Percentiles rank a stretch among this genome's conserved stretches.
phyloP scores from a whole-genome alignment of 2,113 vertebrate species.

The Daboia siamensis region DNA sequence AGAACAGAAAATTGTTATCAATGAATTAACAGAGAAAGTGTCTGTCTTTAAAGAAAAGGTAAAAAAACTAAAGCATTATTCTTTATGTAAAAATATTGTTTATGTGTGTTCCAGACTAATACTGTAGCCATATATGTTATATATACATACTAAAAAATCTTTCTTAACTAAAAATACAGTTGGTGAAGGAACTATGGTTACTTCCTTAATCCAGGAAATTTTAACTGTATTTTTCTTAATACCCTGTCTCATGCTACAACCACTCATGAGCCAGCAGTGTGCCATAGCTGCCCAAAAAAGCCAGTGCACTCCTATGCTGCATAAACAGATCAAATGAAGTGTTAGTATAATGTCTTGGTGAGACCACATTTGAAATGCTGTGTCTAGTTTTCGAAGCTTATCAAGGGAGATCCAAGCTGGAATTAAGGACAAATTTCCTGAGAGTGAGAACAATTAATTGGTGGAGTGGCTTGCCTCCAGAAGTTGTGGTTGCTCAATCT shows the following conservation, averaged over 20 bases:
- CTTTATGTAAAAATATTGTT: not conserved
- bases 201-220: not conserved
- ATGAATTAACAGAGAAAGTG: conserved; percentile 78
- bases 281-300: not conserved
- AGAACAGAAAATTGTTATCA: conserved; percentile 72
- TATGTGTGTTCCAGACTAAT: not conserved
- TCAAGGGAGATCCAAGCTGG: not conserved
- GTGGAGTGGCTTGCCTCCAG: not conserved
- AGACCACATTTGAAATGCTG: not conserved
- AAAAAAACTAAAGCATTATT: conserved; percentile 19
- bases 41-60: conserved; percentile 82
- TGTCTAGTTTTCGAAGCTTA: not conserved
- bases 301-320: not conserved
- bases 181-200: not conserved
- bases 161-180: not conserved
- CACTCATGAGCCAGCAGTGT: not conserved
- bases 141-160: not conserved
- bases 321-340: not conserved
- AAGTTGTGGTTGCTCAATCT: not conserved
- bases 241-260: not conserved
- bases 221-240: not conserved
- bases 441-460: not conserved
- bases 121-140: not conserved
- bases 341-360: not conserved
- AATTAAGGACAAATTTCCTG: not conserved